Base-by-base conservation (phyloP, 2,888 invertebrate genomes). In the Tenthredo mesomela region DNA sequence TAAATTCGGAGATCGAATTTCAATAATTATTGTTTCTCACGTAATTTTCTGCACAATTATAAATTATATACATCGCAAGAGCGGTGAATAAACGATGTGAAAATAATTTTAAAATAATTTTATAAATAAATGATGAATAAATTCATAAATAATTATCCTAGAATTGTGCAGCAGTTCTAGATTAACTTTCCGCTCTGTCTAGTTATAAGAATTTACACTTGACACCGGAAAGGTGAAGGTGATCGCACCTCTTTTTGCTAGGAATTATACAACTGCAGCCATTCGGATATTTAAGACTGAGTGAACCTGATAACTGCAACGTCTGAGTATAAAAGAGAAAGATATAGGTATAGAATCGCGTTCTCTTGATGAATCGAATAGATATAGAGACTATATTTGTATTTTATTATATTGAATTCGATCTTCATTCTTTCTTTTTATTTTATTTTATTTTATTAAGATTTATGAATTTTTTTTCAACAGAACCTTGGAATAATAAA, bases 171-270 rank as follows among this genome's bases (percentile, higher is more conserved):
- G 70, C 7, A 25, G 25, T 25, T 61, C 61, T 61, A 61, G 25
- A 25, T 21, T 25, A 2, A 61, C 61, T 61, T 61, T 61, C 21
- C 61, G 61, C 61, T 61, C 61, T 25, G 61, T 21, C 61, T 21
- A 61, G 9, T 4, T 21, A 10, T 61, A 25, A 61, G 61, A 61
- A 61, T 61, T 25, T 18, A 70, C 18, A 70, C 37, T 18, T 18
- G 70, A 70, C 70, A 70, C 70, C 70, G 70, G 70, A 70, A 70
- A 70, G 70, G 70, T 70, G 37, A 70, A 37, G 37, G n/a, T 70
- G 15, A 70, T 7, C 33, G 9, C 18, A 18, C 29, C 70, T 5
- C 37, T 70, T 70, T 70, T 70, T 70, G 70, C 70, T 29, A 70
- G 37, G 70, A 70, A 70, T 33, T 25, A 61, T 25, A 61, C 12